Percentiles rank a stretch among this genome's conserved stretches.
Evolutionary conservation across 2,113 vertebrate species (phyloP).

Genomic region (Damaliscus lunatus): DNA sequence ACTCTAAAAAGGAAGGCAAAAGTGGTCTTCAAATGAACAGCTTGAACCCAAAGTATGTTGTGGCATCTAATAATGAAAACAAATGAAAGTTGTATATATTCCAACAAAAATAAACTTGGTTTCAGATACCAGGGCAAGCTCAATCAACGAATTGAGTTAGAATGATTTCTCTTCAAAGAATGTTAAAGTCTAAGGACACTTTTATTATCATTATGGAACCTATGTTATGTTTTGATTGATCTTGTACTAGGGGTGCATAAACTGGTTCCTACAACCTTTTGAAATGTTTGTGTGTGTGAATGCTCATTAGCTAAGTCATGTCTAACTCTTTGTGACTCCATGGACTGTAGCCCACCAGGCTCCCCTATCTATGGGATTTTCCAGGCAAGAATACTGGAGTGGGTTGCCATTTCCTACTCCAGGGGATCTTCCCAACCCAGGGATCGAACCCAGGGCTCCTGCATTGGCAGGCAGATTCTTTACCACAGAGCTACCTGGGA

Average conservation of each 20-base stretch:
- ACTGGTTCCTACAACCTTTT: background rate
- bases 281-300: background rate
- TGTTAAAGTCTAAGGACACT: background rate
- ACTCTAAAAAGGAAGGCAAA: constrained; percentile 31
- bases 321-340: background rate
- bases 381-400: background rate
- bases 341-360: background rate
- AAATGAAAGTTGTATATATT: background rate
- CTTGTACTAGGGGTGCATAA: background rate
- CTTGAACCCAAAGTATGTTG: constrained; percentile 20
- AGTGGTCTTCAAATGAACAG: background rate
- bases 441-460: background rate
- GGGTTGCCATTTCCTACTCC: background rate
- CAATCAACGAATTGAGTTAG: background rate
- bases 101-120: constrained; percentile 51
- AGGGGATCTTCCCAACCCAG: background rate
- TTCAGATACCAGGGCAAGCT: background rate
- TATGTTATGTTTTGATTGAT: background rate
- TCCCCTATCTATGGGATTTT: background rate
- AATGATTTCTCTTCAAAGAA: background rate
- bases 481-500: background rate
- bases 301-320: background rate
- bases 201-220: background rate
- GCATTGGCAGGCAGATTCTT: background rate
- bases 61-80: constrained; percentile 39